These are phyloP conservation scores for Laticauda laticaudata DNA, from an alignment of 2,113 vertebrate species.

Conservation along the genomic window DNA sequence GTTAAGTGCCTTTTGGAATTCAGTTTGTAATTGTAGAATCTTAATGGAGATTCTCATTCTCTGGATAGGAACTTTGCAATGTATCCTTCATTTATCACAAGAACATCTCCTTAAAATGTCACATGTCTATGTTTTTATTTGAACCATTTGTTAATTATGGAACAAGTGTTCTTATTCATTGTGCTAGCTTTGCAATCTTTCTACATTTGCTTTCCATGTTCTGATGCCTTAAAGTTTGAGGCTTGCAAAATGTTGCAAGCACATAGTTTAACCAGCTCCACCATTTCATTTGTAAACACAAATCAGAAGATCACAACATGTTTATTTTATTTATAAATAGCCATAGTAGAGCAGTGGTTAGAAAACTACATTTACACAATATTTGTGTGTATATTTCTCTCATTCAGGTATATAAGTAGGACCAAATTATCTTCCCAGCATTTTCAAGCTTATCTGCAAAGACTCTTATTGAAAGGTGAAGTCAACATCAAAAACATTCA, in stretches of 20 bases:
- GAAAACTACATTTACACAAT: neutral
- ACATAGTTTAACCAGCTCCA: neutral
- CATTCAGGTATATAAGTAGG: neutral
- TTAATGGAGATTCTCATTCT: neutral
- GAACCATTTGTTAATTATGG: conserved; percentile 2
- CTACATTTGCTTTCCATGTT: neutral
- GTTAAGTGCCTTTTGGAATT: neutral
- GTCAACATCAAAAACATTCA: neutral
- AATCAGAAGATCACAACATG: neutral
- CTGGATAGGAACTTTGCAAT: neutral
- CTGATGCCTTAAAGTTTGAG: neutral
- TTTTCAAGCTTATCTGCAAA: neutral
- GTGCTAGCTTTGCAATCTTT: neutral
- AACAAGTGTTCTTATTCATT: neutral
- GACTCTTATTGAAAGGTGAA: neutral
- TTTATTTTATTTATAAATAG: neutral
- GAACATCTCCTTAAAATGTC: neutral
- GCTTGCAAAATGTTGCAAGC: neutral
- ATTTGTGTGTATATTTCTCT: neutral
- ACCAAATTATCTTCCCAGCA: neutral
- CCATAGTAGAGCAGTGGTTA: too few species aligned
- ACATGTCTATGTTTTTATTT: neutral
- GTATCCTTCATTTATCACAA: conserved; percentile 9
- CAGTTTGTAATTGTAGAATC: conserved; percentile 7
- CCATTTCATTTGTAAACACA: neutral